Evolutionary conservation across 2,888 invertebrate species (phyloP).

Genomic region (Chalcosyrphus nemorum): DNA sequence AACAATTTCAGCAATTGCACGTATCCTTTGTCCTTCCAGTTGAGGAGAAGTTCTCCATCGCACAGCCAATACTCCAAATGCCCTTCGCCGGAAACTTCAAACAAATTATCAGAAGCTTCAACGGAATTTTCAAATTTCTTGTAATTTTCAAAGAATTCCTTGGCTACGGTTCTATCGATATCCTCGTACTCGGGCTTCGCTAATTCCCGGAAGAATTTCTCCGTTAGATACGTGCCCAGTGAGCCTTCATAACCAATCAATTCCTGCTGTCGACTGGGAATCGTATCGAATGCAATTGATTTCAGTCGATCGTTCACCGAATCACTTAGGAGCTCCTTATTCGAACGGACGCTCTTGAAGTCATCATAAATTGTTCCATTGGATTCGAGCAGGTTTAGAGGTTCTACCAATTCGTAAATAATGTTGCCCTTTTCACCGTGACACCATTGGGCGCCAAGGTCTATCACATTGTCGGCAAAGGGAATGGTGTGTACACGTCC

Average conservation of each 20-base stretch:
- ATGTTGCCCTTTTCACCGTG: conserved; percentile 85
- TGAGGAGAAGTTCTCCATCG: conserved; percentile 87
- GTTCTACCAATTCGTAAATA: conserved; percentile 83
- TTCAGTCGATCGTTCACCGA: conserved; percentile 78
- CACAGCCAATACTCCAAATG: conserved; percentile 86
- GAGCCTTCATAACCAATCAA: conserved; percentile 78
- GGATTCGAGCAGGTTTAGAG: conserved; percentile 76
- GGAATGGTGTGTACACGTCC: conserved; percentile 84
- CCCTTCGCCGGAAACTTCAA: conserved; percentile 86
- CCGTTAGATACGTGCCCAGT: conserved; percentile 78
- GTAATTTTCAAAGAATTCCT: conserved; percentile 85
- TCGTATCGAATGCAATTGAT: conserved; percentile 79
- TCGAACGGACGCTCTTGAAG: conserved; percentile 79
- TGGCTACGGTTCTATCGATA: conserved; percentile 80
- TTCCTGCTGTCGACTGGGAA: conserved; percentile 78
- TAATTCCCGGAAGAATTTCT: conserved; percentile 77
- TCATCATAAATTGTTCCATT: conserved; percentile 77
- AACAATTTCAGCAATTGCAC: conserved; percentile 86
- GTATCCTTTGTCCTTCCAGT: conserved; percentile 90
- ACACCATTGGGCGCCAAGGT: conserved; percentile 91
- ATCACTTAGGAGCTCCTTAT: conserved; percentile 80
- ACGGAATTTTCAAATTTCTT: conserved; percentile 82
- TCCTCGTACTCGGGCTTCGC: conserved; percentile 74
- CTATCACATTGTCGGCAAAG: conserved; percentile 85
- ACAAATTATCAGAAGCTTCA: conserved; percentile 86